phyloP scores from a whole-genome alignment of 2,113 vertebrate genomes.

The Dipodomys ordii region DNA sequence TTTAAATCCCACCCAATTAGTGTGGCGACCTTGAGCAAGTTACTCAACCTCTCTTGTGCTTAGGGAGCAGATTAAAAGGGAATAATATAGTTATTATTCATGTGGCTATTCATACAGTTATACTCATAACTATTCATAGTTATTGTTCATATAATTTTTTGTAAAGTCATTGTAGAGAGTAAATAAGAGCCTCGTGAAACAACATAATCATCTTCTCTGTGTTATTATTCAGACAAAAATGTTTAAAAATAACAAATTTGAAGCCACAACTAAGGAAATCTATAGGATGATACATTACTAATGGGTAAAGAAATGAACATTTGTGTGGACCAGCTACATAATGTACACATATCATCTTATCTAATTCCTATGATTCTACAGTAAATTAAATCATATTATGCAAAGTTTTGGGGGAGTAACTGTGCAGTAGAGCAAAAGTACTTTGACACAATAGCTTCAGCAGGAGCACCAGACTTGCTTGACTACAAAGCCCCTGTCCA shows the following conservation, averaged over 20 bases:
- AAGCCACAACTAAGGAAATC: not conserved
- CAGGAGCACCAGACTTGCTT: not conserved
- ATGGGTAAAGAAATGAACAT: not conserved
- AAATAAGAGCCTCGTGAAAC: not conserved
- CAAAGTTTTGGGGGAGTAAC: not conserved
- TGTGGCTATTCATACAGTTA: not conserved
- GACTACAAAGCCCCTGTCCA: not conserved
- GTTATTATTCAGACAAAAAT: not conserved
- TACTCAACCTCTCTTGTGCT: not conserved
- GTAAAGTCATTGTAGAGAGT: not conserved
- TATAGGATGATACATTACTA: not conserved
- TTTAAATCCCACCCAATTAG: not conserved
- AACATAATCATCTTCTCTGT: not conserved
- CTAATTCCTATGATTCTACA: not conserved
- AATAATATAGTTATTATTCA: not conserved
- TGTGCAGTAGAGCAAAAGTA: not conserved
- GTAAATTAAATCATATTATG: not conserved
- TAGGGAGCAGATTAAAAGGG: not conserved
- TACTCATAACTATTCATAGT: not conserved
- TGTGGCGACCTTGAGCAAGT: not conserved
- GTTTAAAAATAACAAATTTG: not conserved
- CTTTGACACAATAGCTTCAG: not conserved
- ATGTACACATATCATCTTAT: not conserved
- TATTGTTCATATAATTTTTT: slow-evolving; percentile 12
- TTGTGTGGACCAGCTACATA: not conserved